A percentile compares a stretch with the other conserved stretches of the same genome.
phyloP scores from a whole-genome alignment of 2,797 vertebrate genomes.

The Coregonus suidteri region DNA sequence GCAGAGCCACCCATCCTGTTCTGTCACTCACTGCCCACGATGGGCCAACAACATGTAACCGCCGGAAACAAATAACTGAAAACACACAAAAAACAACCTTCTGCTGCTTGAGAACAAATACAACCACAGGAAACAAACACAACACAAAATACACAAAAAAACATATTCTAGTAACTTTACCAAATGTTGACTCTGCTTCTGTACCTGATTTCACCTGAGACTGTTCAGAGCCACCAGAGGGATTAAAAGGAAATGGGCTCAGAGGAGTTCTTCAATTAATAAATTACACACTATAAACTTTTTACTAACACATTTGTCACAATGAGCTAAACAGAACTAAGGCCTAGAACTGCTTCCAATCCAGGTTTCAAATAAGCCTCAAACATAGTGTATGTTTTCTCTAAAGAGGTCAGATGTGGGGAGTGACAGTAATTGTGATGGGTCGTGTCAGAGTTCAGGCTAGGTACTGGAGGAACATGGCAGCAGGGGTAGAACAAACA shows the following conservation, averaged over 20 bases:
- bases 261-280: neutral
- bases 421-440: slow-evolving; percentile 43
- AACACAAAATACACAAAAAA: neutral
- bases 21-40: slow-evolving; percentile 21
- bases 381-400: neutral
- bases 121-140: neutral
- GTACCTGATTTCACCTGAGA: neutral
- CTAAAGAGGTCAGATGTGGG: slow-evolving; percentile 10
- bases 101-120: slow-evolving; percentile 45
- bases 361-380: neutral
- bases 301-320: neutral
- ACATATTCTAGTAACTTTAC: neutral
- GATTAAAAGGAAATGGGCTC: neutral
- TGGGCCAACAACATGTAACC: slow-evolving; percentile 35
- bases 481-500: slow-evolving; percentile 4
- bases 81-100: slow-evolving; percentile 16
- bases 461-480: slow-evolving; percentile 18
- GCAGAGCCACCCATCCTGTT: slow-evolving; percentile 40
- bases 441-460: slow-evolving; percentile 30
- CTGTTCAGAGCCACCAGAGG: neutral
- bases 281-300: neutral
- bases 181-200: slow-evolving; percentile 53
- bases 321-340: neutral
- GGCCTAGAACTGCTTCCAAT: neutral
- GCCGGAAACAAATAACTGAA: slow-evolving; percentile 21